phyloP scores from a whole-genome alignment of 1,140 invertebrate genomes.

The Parasteatoda tepidariorum region DNA sequence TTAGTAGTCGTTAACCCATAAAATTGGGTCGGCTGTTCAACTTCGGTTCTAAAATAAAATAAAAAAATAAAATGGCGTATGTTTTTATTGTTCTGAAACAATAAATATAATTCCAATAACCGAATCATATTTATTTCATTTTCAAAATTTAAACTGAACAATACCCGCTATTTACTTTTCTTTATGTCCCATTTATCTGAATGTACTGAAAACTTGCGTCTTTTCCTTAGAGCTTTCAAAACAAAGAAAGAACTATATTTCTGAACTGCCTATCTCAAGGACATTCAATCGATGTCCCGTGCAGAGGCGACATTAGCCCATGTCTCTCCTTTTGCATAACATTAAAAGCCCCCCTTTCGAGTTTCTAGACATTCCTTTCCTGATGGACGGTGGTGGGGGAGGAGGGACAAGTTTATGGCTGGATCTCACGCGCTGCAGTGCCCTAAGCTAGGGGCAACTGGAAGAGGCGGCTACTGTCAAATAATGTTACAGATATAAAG shows the following conservation, averaged over 20 bases:
- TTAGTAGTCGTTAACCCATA: too few relatives aligned
- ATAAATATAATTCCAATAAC: too few relatives aligned
- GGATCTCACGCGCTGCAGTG: background rate
- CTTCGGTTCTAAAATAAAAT: too few relatives aligned
- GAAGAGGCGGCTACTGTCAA: background rate
- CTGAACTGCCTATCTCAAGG: background rate
- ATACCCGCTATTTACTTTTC: too few relatives aligned
- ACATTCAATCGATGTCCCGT: conserved; percentile 11
- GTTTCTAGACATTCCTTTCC: background rate
- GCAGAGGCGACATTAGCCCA: conserved; percentile 9
- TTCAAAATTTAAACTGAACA: too few relatives aligned
- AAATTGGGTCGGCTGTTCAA: too few relatives aligned
- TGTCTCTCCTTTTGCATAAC: conserved; percentile 18
- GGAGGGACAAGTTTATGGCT: background rate
- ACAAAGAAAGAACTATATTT: background rate
- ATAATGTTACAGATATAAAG: background rate
- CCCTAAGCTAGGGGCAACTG: background rate
- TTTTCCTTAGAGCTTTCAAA: background rate
- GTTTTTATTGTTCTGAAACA: too few relatives aligned
- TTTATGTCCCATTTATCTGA: too few relatives aligned
- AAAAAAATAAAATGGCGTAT: too few relatives aligned
- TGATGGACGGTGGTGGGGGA: too few relatives aligned
- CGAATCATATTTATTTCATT: too few relatives aligned
- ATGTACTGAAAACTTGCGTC: too few relatives aligned
- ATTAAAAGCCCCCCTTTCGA: conserved; percentile 10